Evolutionary conservation across 2,113 vertebrate species (phyloP), one percentile per base, ranked within the genome.

Genomic region (Grus americana): DNA sequence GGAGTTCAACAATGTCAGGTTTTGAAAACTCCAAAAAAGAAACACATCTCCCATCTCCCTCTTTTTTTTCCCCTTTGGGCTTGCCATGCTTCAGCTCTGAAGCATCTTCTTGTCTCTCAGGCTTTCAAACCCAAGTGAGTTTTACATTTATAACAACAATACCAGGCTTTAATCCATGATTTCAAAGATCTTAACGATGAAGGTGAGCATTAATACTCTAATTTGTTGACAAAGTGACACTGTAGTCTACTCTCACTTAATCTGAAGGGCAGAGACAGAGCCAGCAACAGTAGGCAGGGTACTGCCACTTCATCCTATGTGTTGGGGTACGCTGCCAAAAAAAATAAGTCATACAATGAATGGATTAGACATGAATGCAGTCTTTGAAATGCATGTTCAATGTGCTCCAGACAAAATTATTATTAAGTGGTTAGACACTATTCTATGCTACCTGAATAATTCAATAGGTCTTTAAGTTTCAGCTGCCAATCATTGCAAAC

Each of bases 371-470:
- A 34, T 49, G 40, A 96, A 91, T 34, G 32, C 57, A 61, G 72
- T 27, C 82, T 93, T 87, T 87, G 72, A 84, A 94, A 88, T 40
- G 68, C 61, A 46, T 23, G 34, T 74, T 94, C 88, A 72, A 16
- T 42, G 66, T 68, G 78, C 52, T 89, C 44, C 86, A 95, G 89
- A 93, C 66, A 90, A 88, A 92, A 89, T 86, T 76, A 92, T 68
- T 85, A 92, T 71, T 84, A 88, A 87, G 75, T 3, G 0, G 88
- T 85, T 85, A 72, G 84, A 87, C 49, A 86, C 50, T 54, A 76
- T 90, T 90, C 21, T 34, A 12, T 57, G 36, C 75, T 90, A 90
- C 82, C 86, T 92, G 90, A 92, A 97, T 95, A 90, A 93, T 89
- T 92, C 84, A 92, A 49, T 11, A 71, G 34, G 24, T 89, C 65